These are phyloP conservation scores for Bacillus rossius DNA, from an alignment of 1,140 invertebrate genomes.

Conservation along the genomic window DNA sequence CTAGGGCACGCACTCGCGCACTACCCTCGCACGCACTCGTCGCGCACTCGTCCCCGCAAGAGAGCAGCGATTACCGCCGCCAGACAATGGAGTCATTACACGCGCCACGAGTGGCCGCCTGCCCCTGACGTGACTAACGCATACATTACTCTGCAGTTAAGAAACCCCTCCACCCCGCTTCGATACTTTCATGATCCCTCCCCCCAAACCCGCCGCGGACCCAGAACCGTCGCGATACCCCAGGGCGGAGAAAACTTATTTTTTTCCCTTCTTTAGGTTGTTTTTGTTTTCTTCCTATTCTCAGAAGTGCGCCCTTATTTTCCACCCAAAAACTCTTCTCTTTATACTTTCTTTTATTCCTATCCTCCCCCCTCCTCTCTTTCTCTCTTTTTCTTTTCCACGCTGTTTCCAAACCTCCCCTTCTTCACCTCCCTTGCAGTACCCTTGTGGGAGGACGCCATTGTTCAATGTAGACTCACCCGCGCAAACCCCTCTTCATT, in stretches of 20 bases:
- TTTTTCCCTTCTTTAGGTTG: neutral
- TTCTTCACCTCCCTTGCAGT: neutral
- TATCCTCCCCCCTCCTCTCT: neutral
- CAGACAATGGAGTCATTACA: too few relatives aligned
- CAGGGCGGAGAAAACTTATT: neutral
- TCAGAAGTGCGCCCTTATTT: neutral
- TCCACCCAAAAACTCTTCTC: neutral
- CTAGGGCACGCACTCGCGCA: too few relatives aligned
- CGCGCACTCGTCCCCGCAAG: too few relatives aligned
- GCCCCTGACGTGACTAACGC: too few relatives aligned
- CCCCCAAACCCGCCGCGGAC: neutral
- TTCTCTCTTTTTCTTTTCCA: neutral
- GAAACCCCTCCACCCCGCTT: too few relatives aligned
- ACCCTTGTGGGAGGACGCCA: neutral
- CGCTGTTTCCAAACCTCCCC: neutral
- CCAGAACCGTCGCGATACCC: neutral
- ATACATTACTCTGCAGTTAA: too few relatives aligned
- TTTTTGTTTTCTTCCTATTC: neutral
- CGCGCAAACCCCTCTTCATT: slow-evolving; percentile 1
- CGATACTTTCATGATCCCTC: too few relatives aligned
- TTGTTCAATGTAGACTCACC: slow-evolving; percentile 5
- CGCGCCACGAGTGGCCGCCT: too few relatives aligned
- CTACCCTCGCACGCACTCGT: too few relatives aligned
- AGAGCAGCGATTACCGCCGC: too few relatives aligned
- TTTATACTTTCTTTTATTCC: neutral